Evolutionary conservation across 2,797 vertebrate species (phyloP).

Genomic region (Prunella strophiata): DNA sequence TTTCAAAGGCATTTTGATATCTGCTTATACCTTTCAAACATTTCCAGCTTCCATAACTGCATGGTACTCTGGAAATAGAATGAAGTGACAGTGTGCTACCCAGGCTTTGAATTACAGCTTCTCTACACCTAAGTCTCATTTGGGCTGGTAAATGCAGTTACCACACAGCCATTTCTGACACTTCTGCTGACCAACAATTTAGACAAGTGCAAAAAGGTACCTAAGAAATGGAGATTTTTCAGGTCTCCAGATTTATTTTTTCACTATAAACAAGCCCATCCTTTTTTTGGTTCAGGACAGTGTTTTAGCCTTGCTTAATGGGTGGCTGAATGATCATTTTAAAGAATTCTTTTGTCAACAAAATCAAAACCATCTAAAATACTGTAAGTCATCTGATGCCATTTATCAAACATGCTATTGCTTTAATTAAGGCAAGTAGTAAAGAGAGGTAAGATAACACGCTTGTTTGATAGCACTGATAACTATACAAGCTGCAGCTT

Average conservation of each 20-base stretch:
- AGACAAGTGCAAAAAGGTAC: not conserved
- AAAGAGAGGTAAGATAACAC: not conserved
- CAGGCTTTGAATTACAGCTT: not conserved
- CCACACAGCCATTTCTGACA: not conserved
- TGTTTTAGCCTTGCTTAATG: not conserved
- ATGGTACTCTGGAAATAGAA: not conserved
- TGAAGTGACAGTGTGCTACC: not conserved
- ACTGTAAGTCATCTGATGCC: not conserved
- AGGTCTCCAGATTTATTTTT: not conserved
- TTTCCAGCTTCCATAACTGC: not conserved
- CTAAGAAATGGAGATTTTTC: not conserved
- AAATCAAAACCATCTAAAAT: not conserved
- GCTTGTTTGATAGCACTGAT: not conserved
- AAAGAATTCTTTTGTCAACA: not conserved
- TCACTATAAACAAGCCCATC: not conserved
- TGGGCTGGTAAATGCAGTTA: not conserved
- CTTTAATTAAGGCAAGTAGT: not conserved
- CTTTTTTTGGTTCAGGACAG: not conserved
- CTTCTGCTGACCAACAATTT: not conserved
- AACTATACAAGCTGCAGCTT: slow-evolving; percentile 5
- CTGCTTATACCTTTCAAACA: not conserved
- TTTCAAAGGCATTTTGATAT: slow-evolving; percentile 7
- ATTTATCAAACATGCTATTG: not conserved
- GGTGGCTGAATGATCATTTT: not conserved
- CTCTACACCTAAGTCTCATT: not conserved